phyloP scores from a whole-genome alignment of 2,797 vertebrate genomes.

The Chiloscyllium punctatum region DNA sequence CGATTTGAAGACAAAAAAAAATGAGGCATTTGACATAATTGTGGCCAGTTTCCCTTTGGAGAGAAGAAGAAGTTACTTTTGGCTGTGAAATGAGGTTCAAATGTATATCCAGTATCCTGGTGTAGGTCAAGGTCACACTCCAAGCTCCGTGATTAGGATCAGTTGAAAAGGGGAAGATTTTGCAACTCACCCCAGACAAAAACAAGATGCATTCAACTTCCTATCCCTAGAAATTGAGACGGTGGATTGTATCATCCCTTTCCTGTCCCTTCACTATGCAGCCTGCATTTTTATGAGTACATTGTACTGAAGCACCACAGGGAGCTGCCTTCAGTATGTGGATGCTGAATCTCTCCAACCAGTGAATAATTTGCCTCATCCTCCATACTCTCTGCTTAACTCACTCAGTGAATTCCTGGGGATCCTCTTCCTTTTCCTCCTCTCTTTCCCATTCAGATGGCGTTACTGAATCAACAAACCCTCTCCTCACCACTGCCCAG shows the following conservation, averaged over 20 bases:
- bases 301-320: background rate
- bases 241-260: background rate
- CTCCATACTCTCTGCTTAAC: too few species aligned
- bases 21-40: background rate
- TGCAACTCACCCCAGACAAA: background rate
- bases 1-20: background rate
- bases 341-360: too few species aligned
- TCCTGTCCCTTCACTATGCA: background rate
- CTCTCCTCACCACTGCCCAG: too few species aligned
- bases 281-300: background rate
- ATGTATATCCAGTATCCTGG: background rate
- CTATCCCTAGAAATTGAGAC: background rate
- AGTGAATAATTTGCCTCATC: too few species aligned
- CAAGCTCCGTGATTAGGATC: background rate
- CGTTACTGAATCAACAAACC: too few species aligned
- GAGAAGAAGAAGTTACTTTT: background rate
- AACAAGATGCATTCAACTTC: background rate
- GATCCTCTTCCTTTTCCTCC: too few species aligned
- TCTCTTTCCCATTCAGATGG: too few species aligned
- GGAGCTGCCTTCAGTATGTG: background rate
- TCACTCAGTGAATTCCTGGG: too few species aligned
- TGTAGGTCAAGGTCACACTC: background rate
- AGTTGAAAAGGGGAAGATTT: background rate
- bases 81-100: background rate
- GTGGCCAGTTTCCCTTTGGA: background rate